Base-by-base conservation (phyloP, 2,797 vertebrate genomes). In the Erpetoichthys calabaricus region DNA sequence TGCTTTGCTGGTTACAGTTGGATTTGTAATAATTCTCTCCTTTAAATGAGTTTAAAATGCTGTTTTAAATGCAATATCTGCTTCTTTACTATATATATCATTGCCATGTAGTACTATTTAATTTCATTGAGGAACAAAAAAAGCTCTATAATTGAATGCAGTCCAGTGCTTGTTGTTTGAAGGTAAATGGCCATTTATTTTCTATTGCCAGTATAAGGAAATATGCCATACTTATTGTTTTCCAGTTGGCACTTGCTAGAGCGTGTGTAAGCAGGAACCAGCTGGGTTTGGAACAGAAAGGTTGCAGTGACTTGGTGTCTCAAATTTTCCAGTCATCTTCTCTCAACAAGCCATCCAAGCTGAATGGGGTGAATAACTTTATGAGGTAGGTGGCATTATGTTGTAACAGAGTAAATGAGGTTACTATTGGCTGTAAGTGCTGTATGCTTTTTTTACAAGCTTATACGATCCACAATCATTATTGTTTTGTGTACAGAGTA, bases 301-400 rank as follows among this genome's bases (percentile, higher is more conserved):
- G 82, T 51, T 86, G 86, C 56, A 71, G 62, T 1, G 89, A 91
- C 60, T 58, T 82, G 1, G 87, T 92, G 53, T 75, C 86, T 56
- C 92, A 94, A 64, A 75, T 99, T 56, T 98, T 99, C 66, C 84
- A 77, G 67, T 79, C 86, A 45, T 85, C 83, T 3, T 54, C 83
- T 1, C 62, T 81, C 53, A 78, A 55, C 60, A 85, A 70, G 63
- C 72, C 79, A 66, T 84, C 81, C 67, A 73, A 81, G 9, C 80
- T 90, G 63, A 84, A 80, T 64, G 90, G 90, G 69, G 93, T 99
- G 74, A 98, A 89, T 8, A 91, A 97, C 80, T 94, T 87, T 3
- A 99, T 97, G 92, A 95, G 94, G 96, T 98, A 81, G 72, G 58
- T 56, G 25, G 25, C 25, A 25, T 25, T 25, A 25, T 25, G 25